A percentile compares a stretch with the other conserved stretches of the same genome.
Conservation (phyloP, 2,888 invertebrate genomes). For the Glyphotaelius pellucidus region DNA sequence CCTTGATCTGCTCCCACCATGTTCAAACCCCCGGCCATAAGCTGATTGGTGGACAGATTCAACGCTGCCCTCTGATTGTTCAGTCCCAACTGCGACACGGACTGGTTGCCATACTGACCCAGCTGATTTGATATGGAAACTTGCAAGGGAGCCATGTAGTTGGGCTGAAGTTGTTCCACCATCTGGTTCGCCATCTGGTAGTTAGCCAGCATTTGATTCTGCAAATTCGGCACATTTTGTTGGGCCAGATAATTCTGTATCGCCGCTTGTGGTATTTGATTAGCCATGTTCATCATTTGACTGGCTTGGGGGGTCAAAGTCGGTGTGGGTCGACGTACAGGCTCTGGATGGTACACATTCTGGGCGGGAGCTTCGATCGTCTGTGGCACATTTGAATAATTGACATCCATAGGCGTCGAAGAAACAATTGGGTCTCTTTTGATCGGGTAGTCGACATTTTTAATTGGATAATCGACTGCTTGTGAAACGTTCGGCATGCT, state of each 20-base stretch:
- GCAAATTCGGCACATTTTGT: conserved; percentile 61
- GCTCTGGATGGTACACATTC: conserved; percentile 66
- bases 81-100: conserved; percentile 66
- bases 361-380: conserved; percentile 22
- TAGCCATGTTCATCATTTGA: conserved; percentile 68
- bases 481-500: conserved; percentile 1
- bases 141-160: conserved; percentile 64
- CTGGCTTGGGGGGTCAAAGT: conserved; percentile 67
- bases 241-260: conserved; percentile 66
- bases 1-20: conserved; percentile 57
- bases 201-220: conserved; percentile 59
- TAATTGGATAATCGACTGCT: not conserved
- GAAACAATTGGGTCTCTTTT: conserved; percentile 45
- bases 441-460: not conserved
- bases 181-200: conserved; percentile 61
- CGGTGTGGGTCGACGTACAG: conserved; percentile 65
- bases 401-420: conserved; percentile 25
- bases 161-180: conserved; percentile 60
- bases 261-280: conserved; percentile 64
- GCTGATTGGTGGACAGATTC: conserved; percentile 66
- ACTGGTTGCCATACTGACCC: conserved; percentile 67
- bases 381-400: conserved; percentile 37
- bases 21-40: conserved; percentile 58
- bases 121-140: conserved; percentile 67
- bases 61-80: conserved; percentile 66